These are phyloP conservation scores for Parascotia fuliginaria DNA, from an alignment of 2,888 invertebrate genomes.

Conservation along the genomic window DNA sequence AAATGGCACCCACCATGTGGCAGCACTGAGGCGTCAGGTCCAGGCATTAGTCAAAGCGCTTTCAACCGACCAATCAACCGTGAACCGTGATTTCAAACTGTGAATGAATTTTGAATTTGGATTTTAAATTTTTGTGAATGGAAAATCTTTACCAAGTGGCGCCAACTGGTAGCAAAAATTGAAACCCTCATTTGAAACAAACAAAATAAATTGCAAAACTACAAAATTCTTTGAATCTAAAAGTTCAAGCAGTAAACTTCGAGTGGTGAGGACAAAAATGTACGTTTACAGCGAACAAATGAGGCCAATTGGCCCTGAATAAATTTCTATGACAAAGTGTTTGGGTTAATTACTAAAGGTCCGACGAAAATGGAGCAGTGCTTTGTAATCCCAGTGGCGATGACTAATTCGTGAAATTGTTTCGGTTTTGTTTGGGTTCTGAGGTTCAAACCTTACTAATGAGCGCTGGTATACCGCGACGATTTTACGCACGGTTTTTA, in stretches of 20 bases:
- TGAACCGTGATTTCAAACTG: too few relatives aligned
- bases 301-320: conserved; percentile 36
- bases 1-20: too few relatives aligned
- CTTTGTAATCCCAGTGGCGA: conserved; percentile 49
- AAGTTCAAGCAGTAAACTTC: too few relatives aligned
- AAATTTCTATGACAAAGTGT: conserved; percentile 44
- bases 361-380: conserved; percentile 43
- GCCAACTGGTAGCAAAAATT: too few relatives aligned
- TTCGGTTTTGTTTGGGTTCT: conserved; percentile 45
- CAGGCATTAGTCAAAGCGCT: too few relatives aligned
- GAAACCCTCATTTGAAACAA: too few relatives aligned
- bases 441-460: conserved; percentile 41
- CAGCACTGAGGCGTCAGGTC: too few relatives aligned
- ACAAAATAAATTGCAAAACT: too few relatives aligned
- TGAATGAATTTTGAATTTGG: too few relatives aligned
- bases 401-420: conserved; percentile 53
- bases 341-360: conserved; percentile 45
- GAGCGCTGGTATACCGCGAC: conserved; percentile 32
- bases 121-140: too few relatives aligned
- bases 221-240: background rate
- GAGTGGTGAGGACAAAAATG: conserved; percentile 16
- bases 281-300: conserved; percentile 28
- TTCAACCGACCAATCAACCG: too few relatives aligned
- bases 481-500: conserved; percentile 35
- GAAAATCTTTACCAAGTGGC: too few relatives aligned